Evolutionary conservation across 1,140 invertebrate species (phyloP).

Genomic region (Brachionus calyciflorus): DNA sequence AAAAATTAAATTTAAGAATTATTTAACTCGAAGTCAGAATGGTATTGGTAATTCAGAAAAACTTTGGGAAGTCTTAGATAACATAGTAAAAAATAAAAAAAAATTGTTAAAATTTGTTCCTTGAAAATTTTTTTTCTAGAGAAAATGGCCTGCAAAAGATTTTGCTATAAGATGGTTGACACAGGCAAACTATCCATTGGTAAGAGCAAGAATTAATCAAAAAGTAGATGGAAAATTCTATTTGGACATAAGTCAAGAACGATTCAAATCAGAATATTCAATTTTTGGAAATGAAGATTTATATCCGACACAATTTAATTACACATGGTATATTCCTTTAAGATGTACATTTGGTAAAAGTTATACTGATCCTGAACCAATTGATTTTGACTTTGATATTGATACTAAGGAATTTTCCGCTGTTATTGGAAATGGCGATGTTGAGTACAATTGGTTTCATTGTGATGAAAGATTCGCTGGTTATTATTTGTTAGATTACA

Average conservation of each 20-base stretch:
- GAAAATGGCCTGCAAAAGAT: conserved; percentile 22
- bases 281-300: conserved; percentile 26
- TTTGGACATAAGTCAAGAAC: conserved; percentile 11
- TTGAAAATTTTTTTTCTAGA: background rate
- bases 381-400: conserved; percentile 15
- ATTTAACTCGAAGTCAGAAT: conserved; percentile 37
- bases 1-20: conserved; percentile 3
- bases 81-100: conserved; percentile 9
- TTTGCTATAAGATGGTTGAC: conserved; percentile 30
- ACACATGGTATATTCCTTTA: conserved; percentile 42
- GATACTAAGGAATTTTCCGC: background rate
- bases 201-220: background rate
- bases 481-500: conserved; percentile 44
- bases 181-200: conserved; percentile 42
- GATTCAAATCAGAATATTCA: conserved; percentile 37
- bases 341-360: conserved; percentile 23
- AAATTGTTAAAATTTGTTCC: background rate
- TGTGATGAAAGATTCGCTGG: conserved; percentile 39
- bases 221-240: conserved; percentile 15
- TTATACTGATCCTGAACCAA: background rate
- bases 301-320: conserved; percentile 26
- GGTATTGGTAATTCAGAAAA: conserved; percentile 20
- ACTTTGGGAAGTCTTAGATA: conserved; percentile 10
- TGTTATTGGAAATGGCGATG: conserved; percentile 12
- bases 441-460: conserved; percentile 18